A percentile compares a stretch with the other conserved stretches of the same genome.
phyloP scores from a whole-genome alignment of 2,113 vertebrate species.

The Ophthalmolycus amberensis region DNA sequence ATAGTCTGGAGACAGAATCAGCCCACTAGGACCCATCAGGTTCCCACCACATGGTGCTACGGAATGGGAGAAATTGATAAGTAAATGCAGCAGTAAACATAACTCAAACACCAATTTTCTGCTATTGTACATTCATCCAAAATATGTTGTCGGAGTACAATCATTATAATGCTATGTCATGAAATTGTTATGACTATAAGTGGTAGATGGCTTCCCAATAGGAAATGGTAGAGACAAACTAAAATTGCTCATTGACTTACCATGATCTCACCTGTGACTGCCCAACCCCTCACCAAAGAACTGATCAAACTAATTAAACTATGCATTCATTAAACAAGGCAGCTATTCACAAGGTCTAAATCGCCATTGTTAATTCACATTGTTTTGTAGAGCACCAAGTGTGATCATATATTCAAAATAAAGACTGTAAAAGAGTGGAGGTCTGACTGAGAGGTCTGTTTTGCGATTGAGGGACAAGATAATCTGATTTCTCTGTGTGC shows the following conservation, averaged over 20 bases:
- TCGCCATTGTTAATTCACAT: constrained; percentile 47
- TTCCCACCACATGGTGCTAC: constrained; percentile 95
- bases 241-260: constrained; percentile 20
- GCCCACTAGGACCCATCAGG: constrained; percentile 90
- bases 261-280: constrained; percentile 28
- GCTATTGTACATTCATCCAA: background rate
- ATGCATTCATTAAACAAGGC: constrained; percentile 64
- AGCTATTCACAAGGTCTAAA: constrained; percentile 67
- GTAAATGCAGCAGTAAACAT: background rate
- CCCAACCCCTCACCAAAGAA: background rate
- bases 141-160: background rate
- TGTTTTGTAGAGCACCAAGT: constrained; percentile 37
- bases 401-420: constrained; percentile 27
- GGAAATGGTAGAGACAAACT: background rate
- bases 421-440: constrained; percentile 2
- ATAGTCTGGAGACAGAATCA: constrained; percentile 96
- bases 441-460: constrained; percentile 37
- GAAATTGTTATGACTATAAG: background rate
- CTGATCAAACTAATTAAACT: constrained; percentile 35
- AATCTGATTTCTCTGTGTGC: constrained; percentile 62
- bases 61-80: background rate
- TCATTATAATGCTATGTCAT: background rate
- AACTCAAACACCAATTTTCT: background rate
- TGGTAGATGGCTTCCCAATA: background rate
- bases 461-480: constrained; percentile 41